Base-by-base conservation (phyloP, 2,113 vertebrate species). In the Scophthalmus maximus region DNA sequence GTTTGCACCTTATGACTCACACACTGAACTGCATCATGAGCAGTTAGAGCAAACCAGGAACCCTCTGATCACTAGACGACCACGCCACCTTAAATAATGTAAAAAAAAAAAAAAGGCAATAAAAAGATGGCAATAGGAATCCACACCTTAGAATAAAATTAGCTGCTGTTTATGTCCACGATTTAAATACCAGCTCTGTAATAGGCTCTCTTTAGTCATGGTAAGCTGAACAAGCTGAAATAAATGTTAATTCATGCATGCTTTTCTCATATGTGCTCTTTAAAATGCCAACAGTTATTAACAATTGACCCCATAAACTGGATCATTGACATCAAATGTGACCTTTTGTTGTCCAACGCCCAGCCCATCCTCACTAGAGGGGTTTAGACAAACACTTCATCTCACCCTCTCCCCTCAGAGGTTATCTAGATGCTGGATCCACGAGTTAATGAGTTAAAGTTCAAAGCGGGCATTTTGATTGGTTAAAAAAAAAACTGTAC, bases 241-340 rank as follows among this genome's bases (percentile, higher is more conserved):
- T 77, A 70, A 58, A 57, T 77, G 73, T 78, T 46, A 66, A 72
- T 47, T 70, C 34, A 82, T 73, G 75, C 53, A 36, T 82, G 73
- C 42, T 73, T 81, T 67, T 76, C 29, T 58, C 57, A 73, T 60
- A 50, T 46, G 38, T 67, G 77, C 56, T 42, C 68, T 79, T 78
- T 79, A 40, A 81, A 83, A 82, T 66, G 71, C 29, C 51, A 84
- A 64, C 68, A 65, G 59, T 59, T 38, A 40, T 25, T 69, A 75
- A 27, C 40, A 68, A 44, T 2, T 73, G 76, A 83, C 73, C 60
- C 42, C 30, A 86, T 83, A 61, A 89, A 86, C 40, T 51, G 25
- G 34, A 77, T 70, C 34, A 68, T n/a, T 74, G 49, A 67, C 59
- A 82, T 78, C 66, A 73, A 69, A 58, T 46, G 6, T 79, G 80